A percentile compares a stretch with the other conserved stretches of the same genome.
Evolutionary conservation across 2,113 vertebrate species (phyloP).

Genomic region (Dromaius novaehollandiae): DNA sequence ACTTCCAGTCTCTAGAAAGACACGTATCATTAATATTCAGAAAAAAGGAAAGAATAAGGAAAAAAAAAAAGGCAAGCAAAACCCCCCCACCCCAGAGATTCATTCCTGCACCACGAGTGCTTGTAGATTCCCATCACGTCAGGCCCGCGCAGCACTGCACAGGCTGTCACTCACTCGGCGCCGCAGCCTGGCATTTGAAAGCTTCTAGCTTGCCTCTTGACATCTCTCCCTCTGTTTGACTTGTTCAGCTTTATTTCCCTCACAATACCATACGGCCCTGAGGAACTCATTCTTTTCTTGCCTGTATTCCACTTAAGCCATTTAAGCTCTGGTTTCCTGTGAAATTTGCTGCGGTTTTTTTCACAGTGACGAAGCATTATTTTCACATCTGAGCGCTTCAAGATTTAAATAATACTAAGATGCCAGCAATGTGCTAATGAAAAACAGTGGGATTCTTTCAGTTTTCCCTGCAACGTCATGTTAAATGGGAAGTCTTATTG

Average conservation of each 20-base stretch:
- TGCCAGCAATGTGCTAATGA: neutral
- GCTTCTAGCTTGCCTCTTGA: constrained; percentile 38
- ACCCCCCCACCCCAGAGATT: neutral
- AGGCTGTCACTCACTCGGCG: neutral
- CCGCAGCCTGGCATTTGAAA: constrained; percentile 47
- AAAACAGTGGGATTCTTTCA: neutral
- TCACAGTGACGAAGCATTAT: neutral
- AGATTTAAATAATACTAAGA: neutral
- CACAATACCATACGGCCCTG: constrained; percentile 18
- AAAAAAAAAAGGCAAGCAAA: neutral
- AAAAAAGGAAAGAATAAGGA: neutral
- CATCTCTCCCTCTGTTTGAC: constrained; percentile 45
- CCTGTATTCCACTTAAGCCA: neutral
- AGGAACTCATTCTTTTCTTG: constrained; percentile 21
- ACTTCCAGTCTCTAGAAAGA: neutral
- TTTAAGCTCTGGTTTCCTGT: constrained; percentile 21
- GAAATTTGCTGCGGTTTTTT: constrained; percentile 1
- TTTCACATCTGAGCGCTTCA: neutral
- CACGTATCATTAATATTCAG: neutral
- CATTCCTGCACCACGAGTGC: neutral
- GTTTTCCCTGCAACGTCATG: neutral
- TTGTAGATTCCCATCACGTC: constrained; percentile 10
- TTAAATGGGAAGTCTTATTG: neutral
- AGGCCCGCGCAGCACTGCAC: neutral
- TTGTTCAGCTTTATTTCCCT: constrained; percentile 44